Evolutionary conservation across 1,140 invertebrate species (phyloP).

Genomic region (Drosophila repleta): DNA sequence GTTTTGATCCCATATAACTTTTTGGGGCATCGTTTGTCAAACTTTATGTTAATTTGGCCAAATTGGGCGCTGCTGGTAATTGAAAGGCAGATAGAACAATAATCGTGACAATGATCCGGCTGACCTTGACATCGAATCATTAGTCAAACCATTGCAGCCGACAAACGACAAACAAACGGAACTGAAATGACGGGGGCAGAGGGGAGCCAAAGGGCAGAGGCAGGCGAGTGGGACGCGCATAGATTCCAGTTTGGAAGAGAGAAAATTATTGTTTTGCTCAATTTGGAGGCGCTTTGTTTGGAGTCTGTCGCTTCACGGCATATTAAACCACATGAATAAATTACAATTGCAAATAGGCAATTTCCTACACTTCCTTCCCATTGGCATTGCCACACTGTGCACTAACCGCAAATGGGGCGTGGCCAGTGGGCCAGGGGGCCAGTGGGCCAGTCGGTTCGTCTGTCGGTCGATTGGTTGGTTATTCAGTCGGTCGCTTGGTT

Average conservation of each 20-base stretch:
- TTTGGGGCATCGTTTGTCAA: conserved; percentile 67
- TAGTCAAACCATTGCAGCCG: conserved; percentile 69
- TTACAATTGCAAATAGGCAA: conserved; percentile 83
- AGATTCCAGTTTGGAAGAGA: conserved; percentile 25
- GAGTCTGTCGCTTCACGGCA: conserved; percentile 70
- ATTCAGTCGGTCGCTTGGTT: conserved; percentile 14
- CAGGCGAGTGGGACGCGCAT: conserved; percentile 2
- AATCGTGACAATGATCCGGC: conserved; percentile 43
- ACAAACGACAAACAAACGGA: conserved; percentile 25
- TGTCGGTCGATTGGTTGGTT: conserved; percentile 7
- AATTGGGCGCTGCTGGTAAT: conserved; percentile 73
- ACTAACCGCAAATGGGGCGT: conserved; percentile 68
- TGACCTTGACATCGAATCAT: conserved; percentile 73
- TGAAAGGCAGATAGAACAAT: conserved; percentile 61
- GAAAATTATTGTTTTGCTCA: conserved; percentile 73
- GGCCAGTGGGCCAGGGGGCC: conserved; percentile 49
- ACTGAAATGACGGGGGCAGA: conserved; percentile 16
- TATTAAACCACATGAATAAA: conserved; percentile 82
- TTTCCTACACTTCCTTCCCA: conserved; percentile 81
- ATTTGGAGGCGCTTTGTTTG: conserved; percentile 39
- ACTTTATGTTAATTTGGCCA: conserved; percentile 74
- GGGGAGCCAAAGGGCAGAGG: neutral
- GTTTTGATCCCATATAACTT: conserved; percentile 22
- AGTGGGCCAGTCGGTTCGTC: conserved; percentile 30
- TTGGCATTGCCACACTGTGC: conserved; percentile 56